Conservation (phyloP, 23 tunicate species). For the Styela plicata region DNA sequence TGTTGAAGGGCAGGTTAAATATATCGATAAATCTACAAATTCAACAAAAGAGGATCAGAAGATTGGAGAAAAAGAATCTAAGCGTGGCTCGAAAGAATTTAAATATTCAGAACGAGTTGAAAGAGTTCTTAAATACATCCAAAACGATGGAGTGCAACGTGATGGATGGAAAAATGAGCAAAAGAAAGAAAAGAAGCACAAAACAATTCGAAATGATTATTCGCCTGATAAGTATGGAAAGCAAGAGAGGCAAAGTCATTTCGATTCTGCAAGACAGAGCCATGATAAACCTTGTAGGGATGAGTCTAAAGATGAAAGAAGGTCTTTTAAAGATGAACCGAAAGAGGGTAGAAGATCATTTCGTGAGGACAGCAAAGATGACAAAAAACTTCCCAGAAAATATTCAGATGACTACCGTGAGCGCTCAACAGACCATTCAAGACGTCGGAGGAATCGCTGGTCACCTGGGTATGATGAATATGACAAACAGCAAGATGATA, state of each 20-base stretch:
- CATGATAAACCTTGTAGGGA: neutral
- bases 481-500: conserved; percentile 25
- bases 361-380: neutral
- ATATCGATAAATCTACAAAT: neutral
- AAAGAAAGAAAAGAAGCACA: neutral
- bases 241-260: neutral
- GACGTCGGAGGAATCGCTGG: conserved; percentile 33
- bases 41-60: neutral
- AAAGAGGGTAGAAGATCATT: neutral
- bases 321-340: neutral
- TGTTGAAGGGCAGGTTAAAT: neutral
- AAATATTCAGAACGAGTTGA: neutral
- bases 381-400: neutral
- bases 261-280: neutral
- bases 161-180: neutral
- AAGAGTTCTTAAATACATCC: neutral
- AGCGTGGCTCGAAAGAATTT: neutral
- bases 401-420: conserved; percentile 1
- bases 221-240: neutral
- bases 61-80: neutral
- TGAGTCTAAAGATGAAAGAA: neutral
- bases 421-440: neutral
- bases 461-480: conserved; percentile 82
- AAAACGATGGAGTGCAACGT: neutral
- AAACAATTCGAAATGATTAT: neutral